Percentiles rank a stretch among this genome's conserved stretches.
Evolutionary conservation across 2,888 invertebrate species (phyloP).

Genomic region (Epinotia ramella): DNA sequence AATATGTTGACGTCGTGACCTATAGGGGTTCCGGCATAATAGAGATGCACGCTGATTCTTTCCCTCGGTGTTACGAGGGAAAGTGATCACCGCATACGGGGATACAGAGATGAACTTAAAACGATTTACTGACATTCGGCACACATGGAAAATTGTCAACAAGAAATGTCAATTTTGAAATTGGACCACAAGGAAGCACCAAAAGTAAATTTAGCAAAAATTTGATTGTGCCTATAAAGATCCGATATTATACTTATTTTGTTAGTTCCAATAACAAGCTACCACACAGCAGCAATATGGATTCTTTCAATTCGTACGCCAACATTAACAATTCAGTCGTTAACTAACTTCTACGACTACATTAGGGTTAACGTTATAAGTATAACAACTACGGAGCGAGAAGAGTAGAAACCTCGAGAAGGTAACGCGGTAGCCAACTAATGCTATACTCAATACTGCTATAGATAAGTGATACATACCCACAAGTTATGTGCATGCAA

Average conservation of each 20-base stretch:
- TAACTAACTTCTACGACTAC: conserved; percentile 37
- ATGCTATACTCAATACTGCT: not conserved
- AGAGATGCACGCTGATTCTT: not conserved
- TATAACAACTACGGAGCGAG: conserved; percentile 40
- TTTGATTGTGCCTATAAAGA: too few species aligned
- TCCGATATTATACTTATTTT: too few species aligned
- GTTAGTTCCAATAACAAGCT: not conserved
- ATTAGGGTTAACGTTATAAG: conserved; percentile 23
- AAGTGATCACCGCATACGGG: not conserved
- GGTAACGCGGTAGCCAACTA: conserved; percentile 31
- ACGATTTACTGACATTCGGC: too few species aligned
- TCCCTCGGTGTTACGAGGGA: not conserved
- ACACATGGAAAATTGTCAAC: too few species aligned
- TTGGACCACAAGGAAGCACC: too few species aligned
- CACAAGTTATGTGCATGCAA: conserved; percentile 29
- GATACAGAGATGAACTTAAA: not conserved
- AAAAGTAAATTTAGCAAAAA: too few species aligned
- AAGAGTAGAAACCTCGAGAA: conserved; percentile 33
- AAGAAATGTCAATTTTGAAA: too few species aligned
- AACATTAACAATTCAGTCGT: conserved; percentile 42
- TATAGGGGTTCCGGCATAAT: not conserved
- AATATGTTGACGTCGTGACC: too few species aligned
- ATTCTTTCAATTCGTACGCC: conserved; percentile 12
- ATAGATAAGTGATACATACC: conserved; percentile 10
- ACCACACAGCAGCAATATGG: conserved; percentile 28